Conservation (phyloP, 2,888 invertebrate genomes). For the Altica lythri region DNA sequence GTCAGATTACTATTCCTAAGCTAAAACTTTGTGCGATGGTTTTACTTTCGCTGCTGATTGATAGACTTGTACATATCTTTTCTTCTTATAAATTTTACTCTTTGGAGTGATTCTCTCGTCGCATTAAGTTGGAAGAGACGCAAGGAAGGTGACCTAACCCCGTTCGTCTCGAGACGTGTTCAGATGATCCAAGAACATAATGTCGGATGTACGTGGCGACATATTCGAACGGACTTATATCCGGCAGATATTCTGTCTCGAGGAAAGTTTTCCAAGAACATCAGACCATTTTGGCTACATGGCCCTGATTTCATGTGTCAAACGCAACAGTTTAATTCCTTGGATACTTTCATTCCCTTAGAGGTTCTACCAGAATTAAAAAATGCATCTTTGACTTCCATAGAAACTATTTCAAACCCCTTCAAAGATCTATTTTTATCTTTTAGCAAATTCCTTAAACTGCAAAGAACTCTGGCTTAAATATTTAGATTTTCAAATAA, state of each 20-base stretch:
- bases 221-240: background rate
- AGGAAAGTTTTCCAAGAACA: background rate
- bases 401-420: too few species aligned
- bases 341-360: background rate
- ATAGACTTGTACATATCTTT: background rate
- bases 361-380: background rate
- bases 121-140: background rate
- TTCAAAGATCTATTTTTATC: too few species aligned
- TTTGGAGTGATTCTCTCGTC: background rate
- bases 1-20: background rate
- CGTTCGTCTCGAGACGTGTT: background rate
- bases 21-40: conserved; percentile 2
- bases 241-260: background rate
- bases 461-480: background rate
- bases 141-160: background rate
- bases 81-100: background rate
- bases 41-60: background rate
- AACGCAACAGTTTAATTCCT: background rate
- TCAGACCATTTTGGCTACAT: background rate
- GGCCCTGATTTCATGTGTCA: background rate
- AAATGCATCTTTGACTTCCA: background rate
- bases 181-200: background rate
- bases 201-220: background rate
- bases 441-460: background rate
- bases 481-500: background rate